Evolutionary conservation across 1,140 invertebrate species (phyloP), one percentile per base, ranked within the genome.

Genomic region (Procambarus clarkii): DNA sequence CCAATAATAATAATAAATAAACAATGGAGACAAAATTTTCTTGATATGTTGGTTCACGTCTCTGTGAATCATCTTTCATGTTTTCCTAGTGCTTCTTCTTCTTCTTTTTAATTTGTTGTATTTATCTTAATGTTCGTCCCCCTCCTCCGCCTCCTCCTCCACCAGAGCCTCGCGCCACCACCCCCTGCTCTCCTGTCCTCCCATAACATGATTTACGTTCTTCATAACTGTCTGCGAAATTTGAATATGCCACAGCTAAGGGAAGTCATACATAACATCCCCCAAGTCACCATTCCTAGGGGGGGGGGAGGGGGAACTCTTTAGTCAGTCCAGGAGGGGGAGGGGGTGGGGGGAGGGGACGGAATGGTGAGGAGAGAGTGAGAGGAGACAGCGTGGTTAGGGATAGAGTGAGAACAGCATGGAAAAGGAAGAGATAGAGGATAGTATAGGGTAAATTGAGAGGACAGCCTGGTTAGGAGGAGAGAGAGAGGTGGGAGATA

Each of bases 191-290:
- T n/a, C 44, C 87, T 81, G 45, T 74, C 87, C 79, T 69, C 45
- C 48, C 86, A 60, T 58, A 76, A 24, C 54, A 45, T 87, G 76
- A 87, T 78, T 60, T 90, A 76, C 80, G 80, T 90, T 76, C 88
- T 83, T 90, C 88, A 84, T 84, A 90, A 90, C 60, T 90, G 87
- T 89, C 87, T 82, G 69, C 46, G 88, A 90, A 90, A 90, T 90
- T 90, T 90, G 88, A 84, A 90, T 90, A 90, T 84, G 87, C 87
- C 81, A 83, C 64, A 76, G 80, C 60, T 71, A 77, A 77, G 79
- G 88, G 88, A 90, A 83, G 88, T 83, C 88, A 90, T 90, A 90
- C 50, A 77, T 90, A 76, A 84, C 88, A 71, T 48, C 54, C 34
- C 86, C n/a, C 48, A 5, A 50, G 77, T 81, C 77, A 54, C 78